phyloP scores from a whole-genome alignment of 53 echinoderm and acorn worm genomes.

The Holothuria scabra region DNA sequence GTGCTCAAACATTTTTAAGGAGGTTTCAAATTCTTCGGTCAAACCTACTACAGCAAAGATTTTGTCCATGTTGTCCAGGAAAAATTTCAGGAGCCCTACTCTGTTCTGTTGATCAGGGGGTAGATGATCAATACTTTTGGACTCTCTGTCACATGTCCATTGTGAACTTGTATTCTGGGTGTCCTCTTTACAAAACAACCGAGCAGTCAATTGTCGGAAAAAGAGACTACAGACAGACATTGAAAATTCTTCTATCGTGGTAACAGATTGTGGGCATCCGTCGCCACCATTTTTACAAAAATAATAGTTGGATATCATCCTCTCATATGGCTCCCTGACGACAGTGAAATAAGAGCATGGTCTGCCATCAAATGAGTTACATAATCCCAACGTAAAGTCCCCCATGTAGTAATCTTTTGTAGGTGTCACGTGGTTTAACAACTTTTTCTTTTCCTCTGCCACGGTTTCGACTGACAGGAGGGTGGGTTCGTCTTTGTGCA shows the following conservation, averaged over 20 bases:
- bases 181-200: not conserved
- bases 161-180: not conserved
- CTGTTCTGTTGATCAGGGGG: not conserved
- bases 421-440: not conserved
- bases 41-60: conserved; percentile 24
- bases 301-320: conserved; percentile 25
- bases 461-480: not conserved
- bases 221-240: conserved; percentile 3
- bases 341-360: conserved; percentile 23
- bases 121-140: conserved; percentile 11
- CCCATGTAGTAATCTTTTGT: conserved; percentile 21
- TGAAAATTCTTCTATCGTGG: conserved; percentile 9
- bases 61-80: conserved; percentile 19
- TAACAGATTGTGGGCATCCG: conserved; percentile 12
- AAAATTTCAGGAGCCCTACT: not conserved
- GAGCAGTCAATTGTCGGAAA: conserved; percentile 36
- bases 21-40: conserved; percentile 27
- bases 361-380: not conserved
- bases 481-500: not conserved
- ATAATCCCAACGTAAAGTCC: conserved; percentile 3
- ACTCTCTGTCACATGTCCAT: not conserved
- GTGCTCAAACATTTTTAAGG: conserved; percentile 15
- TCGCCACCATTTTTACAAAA: conserved; percentile 35
- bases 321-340: conserved; percentile 33
- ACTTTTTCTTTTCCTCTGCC: not conserved